Evolutionary conservation across 2,888 invertebrate genomes (phyloP).

Genomic region (Chouioia cunea): DNA sequence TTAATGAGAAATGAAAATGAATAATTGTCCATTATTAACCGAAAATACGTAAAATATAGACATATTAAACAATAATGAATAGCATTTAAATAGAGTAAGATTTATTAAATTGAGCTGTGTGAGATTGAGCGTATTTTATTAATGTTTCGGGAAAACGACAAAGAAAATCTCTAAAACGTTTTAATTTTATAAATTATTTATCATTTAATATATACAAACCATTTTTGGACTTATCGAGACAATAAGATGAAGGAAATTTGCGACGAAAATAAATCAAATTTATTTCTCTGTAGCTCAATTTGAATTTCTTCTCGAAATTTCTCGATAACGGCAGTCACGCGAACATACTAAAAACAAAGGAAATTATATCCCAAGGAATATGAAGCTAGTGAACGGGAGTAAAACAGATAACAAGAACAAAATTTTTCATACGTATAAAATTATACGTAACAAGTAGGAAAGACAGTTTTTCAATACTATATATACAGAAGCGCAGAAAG

Average conservation of each 20-base stretch:
- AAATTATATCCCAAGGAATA: conserved; percentile 44
- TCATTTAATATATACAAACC: conserved; percentile 21
- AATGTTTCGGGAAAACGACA: conserved; percentile 14
- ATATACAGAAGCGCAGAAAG: conserved; percentile 31
- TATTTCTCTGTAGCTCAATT: conserved; percentile 43
- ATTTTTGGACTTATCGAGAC: conserved; percentile 38
- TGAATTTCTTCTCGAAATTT: conserved; percentile 41
- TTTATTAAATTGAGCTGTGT: conserved; percentile 38
- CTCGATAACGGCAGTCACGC: conserved; percentile 30
- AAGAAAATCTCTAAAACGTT: conserved; percentile 15
- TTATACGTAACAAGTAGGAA: conserved; percentile 40
- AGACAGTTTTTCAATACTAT: too few species aligned
- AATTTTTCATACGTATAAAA: conserved; percentile 47
- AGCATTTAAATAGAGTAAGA: conserved; percentile 42
- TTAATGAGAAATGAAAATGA: conserved; percentile 35
- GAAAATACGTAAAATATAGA: conserved; percentile 50
- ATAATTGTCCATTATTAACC: conserved; percentile 49
- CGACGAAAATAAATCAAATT: conserved; percentile 24
- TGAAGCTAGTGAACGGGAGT: conserved; percentile 33
- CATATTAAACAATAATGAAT: conserved; percentile 48
- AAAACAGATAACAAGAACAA: conserved; percentile 36
- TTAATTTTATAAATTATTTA: conserved; percentile 24
- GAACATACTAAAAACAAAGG: conserved; percentile 38
- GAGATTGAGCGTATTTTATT: conserved; percentile 33
- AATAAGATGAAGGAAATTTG: conserved; percentile 41